These are phyloP conservation scores for Ochropacha duplaris DNA, from an alignment of 2,888 invertebrate genomes.

Conservation along the genomic window DNA sequence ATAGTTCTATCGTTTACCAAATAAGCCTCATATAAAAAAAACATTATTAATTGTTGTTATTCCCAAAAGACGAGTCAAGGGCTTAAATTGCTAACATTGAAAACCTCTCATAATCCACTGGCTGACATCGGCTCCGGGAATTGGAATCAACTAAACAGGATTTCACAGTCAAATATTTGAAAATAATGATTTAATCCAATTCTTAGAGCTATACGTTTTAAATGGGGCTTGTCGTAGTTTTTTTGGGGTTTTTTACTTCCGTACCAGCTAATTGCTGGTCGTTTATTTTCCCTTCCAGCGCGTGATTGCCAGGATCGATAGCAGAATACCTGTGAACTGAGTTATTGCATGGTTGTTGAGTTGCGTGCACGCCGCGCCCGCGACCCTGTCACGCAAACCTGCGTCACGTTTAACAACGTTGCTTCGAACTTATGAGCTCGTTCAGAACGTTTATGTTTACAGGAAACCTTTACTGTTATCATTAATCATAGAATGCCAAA, in stretches of 20 bases:
- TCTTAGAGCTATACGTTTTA: neutral
- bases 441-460: neutral
- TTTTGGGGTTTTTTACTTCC: neutral
- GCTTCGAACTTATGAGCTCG: conserved; percentile 9
- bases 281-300: conserved; percentile 20
- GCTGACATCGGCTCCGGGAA: neutral
- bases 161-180: neutral
- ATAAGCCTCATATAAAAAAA: neutral
- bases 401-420: conserved; percentile 36
- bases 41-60: no score
- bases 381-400: conserved; percentile 47
- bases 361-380: conserved; percentile 51
- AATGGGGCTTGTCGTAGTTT: neutral
- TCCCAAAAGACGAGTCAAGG: no score
- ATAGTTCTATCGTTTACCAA: neutral
- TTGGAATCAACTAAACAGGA: neutral
- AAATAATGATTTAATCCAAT: neutral
- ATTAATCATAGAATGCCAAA: neutral
- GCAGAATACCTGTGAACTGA: conserved; percentile 34
- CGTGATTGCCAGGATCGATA: conserved; percentile 30
- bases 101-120: no score
- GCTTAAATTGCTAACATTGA: no score
- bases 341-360: conserved; percentile 50
- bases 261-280: conserved; percentile 10
- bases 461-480: neutral